Conservation (phyloP, 2,797 vertebrate species). For the Zenarchopterus dispar region DNA sequence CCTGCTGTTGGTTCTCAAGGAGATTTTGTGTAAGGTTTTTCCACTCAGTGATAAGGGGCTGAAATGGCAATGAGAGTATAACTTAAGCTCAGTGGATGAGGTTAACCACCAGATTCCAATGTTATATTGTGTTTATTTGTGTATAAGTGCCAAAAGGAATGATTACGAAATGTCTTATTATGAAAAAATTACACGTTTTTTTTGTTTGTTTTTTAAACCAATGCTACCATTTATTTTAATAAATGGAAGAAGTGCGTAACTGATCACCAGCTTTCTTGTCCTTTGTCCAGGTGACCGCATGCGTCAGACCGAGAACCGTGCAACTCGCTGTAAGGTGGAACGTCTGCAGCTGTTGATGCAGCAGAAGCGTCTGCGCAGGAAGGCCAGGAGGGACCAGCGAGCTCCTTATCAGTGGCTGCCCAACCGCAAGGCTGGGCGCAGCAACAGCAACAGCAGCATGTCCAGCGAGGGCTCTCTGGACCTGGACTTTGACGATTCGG, state of each 20-base stretch:
- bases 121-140: conserved; percentile 26
- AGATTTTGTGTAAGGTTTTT: conserved; percentile 47
- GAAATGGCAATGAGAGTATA: conserved; percentile 46
- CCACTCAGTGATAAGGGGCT: conserved; percentile 53
- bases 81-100: conserved; percentile 56
- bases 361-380: conserved; percentile 94
- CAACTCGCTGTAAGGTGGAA: conserved; percentile 97
- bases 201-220: background rate
- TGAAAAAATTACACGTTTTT: background rate
- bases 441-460: conserved; percentile 92
- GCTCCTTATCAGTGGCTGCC: conserved; percentile 94
- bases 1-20: conserved; percentile 59
- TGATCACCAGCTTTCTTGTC: conserved; percentile 21
- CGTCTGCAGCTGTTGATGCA: conserved; percentile 96
- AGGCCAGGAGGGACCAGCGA: conserved; percentile 91
- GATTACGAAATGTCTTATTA: conserved; percentile 29
- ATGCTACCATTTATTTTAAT: conserved; percentile 1
- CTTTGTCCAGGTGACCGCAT: conserved; percentile 87
- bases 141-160: conserved; percentile 17
- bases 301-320: conserved; percentile 96
- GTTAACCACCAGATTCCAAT: conserved; percentile 43
- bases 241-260: background rate
- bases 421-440: conserved; percentile 91
- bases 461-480: conserved; percentile 93
- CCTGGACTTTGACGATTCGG: conserved; percentile 95